These are phyloP conservation scores for Drosophila nannoptera DNA, from an alignment of 1,140 invertebrate species.

Conservation along the genomic window DNA sequence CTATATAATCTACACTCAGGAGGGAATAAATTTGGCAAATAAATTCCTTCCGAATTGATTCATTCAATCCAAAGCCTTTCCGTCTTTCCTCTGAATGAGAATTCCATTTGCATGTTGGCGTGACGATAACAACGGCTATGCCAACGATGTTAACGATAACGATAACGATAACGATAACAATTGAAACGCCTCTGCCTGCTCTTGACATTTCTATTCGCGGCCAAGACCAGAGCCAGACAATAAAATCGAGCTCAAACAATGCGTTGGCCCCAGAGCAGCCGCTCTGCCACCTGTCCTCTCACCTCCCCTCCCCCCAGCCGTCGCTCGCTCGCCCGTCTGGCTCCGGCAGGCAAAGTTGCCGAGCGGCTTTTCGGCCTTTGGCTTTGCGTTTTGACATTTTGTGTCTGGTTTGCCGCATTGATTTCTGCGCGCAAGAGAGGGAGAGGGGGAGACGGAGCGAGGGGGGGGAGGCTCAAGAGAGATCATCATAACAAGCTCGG, in stretches of 20 bases:
- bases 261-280: neutral
- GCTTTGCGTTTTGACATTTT: conserved; percentile 47
- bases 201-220: conserved; percentile 40
- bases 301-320: neutral
- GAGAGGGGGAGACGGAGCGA: conserved; percentile 10
- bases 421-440: conserved; percentile 43
- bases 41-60: conserved; percentile 8
- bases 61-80: neutral
- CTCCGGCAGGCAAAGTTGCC: conserved; percentile 43
- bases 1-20: neutral
- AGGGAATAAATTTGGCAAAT: neutral
- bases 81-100: conserved; percentile 39
- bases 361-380: conserved; percentile 51
- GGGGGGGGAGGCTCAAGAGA: conserved; percentile 15
- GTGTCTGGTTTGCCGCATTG: conserved; percentile 58
- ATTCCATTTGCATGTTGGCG: conserved; percentile 44
- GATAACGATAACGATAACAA: conserved; percentile 20
- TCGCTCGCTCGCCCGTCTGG: neutral
- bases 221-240: conserved; percentile 14
- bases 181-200: conserved; percentile 6
- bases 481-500: conserved; percentile 71
- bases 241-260: conserved; percentile 29
- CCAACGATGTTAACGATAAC: conserved; percentile 8
- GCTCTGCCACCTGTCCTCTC: neutral
- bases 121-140: conserved; percentile 21